Evolutionary conservation across 92 coral and sea anemone genomes (phyloP).

Genomic region (Umimayanthus chanpuru): DNA sequence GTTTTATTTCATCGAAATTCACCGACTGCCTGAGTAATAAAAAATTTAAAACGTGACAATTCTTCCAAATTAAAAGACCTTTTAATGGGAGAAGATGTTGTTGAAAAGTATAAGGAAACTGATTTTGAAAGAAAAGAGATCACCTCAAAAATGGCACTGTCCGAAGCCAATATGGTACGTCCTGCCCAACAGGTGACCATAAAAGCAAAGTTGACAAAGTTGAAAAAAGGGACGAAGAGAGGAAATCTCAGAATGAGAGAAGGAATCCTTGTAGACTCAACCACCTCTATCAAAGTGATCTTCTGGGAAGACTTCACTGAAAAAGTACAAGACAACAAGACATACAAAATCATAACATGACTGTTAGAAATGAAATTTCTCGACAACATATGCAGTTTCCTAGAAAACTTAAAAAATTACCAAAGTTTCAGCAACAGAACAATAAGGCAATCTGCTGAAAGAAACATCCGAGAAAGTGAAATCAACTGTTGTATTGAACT

Average conservation of each 20-base stretch:
- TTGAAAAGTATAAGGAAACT: not conserved
- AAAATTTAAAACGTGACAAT: too few species aligned
- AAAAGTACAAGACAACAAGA: constrained; percentile 24
- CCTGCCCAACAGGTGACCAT: not conserved
- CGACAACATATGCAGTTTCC: not conserved
- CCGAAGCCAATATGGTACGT: not conserved
- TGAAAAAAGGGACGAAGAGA: not conserved
- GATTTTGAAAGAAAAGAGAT: constrained; percentile 17
- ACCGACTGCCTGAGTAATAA: too few species aligned
- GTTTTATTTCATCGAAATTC: too few species aligned
- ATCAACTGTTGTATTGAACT: constrained; percentile 8
- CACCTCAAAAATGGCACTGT: constrained; percentile 10
- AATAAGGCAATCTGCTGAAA: constrained; percentile 1
- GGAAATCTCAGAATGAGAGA: constrained; percentile 10
- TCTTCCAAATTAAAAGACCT: too few species aligned
- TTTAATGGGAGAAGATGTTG: too few species aligned
- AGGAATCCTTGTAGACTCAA: constrained; percentile 2
- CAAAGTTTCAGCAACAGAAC: constrained; percentile 9
- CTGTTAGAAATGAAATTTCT: constrained; percentile 21
- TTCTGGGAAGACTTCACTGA: constrained; percentile 22
- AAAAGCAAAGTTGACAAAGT: constrained; percentile 20
- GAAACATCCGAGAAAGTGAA: not conserved
- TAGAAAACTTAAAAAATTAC: constrained; percentile 19
- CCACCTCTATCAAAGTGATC: constrained; percentile 23
- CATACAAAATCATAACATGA: not conserved